Evolutionary conservation across 2,797 vertebrate genomes (phyloP).

Genomic region (Cephalopachus bancanus): DNA sequence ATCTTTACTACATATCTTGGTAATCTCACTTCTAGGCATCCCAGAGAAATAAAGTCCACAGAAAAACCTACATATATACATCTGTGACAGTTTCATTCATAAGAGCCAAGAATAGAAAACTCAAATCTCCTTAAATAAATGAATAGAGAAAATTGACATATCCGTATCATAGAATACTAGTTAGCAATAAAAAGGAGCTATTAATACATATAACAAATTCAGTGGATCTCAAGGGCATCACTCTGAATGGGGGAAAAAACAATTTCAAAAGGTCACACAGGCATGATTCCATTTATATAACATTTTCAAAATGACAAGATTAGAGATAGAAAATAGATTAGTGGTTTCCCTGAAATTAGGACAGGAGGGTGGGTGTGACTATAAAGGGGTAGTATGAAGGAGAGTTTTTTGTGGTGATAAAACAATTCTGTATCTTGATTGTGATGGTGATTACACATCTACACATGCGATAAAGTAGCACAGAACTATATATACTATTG

Average conservation of each 20-base stretch:
- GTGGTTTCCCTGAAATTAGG: background rate
- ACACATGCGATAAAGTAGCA: background rate
- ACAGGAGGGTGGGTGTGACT: background rate
- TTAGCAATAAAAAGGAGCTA: background rate
- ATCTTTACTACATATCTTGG: background rate
- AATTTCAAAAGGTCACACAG: background rate
- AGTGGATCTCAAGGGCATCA: background rate
- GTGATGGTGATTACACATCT: background rate
- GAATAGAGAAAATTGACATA: background rate
- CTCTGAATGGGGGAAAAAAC: background rate
- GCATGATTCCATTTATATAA: background rate
- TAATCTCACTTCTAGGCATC: background rate
- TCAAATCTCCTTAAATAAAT: background rate
- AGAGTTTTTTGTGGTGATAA: background rate
- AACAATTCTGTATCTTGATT: background rate
- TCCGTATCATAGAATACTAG: background rate
- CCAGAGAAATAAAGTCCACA: constrained; percentile 9
- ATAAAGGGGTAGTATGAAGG: background rate
- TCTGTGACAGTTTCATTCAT: background rate
- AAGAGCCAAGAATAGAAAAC: background rate
- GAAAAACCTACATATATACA: background rate
- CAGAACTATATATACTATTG: background rate
- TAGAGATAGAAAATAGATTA: background rate
- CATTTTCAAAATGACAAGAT: background rate
- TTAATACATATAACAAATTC: background rate